Evolutionary conservation across 2,113 vertebrate genomes (phyloP).

Genomic region (Chitala chitala): DNA sequence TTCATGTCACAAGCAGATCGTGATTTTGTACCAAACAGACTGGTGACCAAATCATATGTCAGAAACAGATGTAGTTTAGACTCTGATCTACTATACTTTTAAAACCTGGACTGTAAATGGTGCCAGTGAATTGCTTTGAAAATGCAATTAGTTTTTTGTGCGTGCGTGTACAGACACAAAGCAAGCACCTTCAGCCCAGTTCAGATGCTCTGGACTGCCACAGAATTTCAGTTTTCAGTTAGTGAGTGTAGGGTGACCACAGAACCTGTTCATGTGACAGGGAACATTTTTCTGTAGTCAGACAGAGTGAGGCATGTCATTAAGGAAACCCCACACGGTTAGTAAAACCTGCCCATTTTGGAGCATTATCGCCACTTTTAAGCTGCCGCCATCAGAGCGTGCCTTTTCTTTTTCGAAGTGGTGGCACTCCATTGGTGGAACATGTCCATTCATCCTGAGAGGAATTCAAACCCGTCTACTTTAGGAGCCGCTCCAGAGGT

Average conservation of each 20-base stretch:
- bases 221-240: too few species aligned
- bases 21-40: neutral
- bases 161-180: too few species aligned
- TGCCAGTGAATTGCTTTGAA: too few species aligned
- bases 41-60: too few species aligned
- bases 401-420: constrained; percentile 52
- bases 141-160: too few species aligned
- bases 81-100: too few species aligned
- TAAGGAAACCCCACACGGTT: constrained; percentile 20
- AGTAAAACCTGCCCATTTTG: constrained; percentile 45
- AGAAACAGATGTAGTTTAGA: too few species aligned
- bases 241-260: too few species aligned
- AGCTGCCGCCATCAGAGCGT: constrained; percentile 50
- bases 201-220: too few species aligned
- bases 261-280: neutral
- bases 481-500: constrained; percentile 21
- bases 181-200: too few species aligned
- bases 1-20: neutral
- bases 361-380: constrained; percentile 48
- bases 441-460: constrained; percentile 31
- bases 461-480: constrained; percentile 17
- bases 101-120: too few species aligned
- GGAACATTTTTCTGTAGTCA: neutral
- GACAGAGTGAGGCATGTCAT: constrained; percentile 29
- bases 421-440: constrained; percentile 28